Evolutionary conservation across 2,888 invertebrate species (phyloP).

Genomic region (Oscheius myriophilus): DNA sequence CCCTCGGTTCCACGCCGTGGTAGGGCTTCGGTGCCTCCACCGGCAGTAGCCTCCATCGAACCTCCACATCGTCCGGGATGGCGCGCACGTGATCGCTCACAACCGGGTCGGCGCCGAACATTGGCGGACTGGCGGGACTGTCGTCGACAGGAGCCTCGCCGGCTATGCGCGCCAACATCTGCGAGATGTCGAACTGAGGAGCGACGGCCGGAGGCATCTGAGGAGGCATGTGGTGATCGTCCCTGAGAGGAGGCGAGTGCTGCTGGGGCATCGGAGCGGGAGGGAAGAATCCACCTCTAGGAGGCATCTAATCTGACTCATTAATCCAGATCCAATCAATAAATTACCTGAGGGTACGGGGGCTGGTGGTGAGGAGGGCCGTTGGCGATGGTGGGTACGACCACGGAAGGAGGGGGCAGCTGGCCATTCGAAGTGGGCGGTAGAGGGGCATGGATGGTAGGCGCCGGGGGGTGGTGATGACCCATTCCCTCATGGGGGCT

Average conservation of each 20-base stretch:
- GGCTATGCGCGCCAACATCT: conserved; percentile 57
- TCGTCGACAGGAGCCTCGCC: conserved; percentile 39
- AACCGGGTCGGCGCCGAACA: conserved; percentile 11
- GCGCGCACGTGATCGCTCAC: conserved; percentile 14
- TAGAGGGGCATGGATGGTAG: conserved; percentile 43
- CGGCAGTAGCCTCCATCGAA: conserved; percentile 35
- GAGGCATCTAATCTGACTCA: conserved; percentile 16
- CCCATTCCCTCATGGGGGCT: background rate
- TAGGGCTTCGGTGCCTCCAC: conserved; percentile 33
- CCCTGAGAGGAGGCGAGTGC: conserved; percentile 15
- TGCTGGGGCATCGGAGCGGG: background rate
- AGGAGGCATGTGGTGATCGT: background rate
- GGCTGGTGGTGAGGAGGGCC: conserved; percentile 5
- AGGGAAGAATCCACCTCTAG: conserved; percentile 22
- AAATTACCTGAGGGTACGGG: conserved; percentile 15
- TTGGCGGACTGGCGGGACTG: conserved; percentile 52
- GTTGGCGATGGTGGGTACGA: conserved; percentile 44
- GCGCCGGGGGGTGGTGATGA: conserved; percentile 17
- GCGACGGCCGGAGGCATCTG: conserved; percentile 9
- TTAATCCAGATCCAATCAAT: no score
- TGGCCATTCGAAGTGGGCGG: conserved; percentile 45
- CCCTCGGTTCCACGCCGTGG: conserved; percentile 36
- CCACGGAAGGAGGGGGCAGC: conserved; percentile 46
- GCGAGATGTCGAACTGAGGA: conserved; percentile 49
- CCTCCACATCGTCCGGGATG: conserved; percentile 33